Conservation (phyloP, 1,140 invertebrate species). For the Drosophila orena region DNA sequence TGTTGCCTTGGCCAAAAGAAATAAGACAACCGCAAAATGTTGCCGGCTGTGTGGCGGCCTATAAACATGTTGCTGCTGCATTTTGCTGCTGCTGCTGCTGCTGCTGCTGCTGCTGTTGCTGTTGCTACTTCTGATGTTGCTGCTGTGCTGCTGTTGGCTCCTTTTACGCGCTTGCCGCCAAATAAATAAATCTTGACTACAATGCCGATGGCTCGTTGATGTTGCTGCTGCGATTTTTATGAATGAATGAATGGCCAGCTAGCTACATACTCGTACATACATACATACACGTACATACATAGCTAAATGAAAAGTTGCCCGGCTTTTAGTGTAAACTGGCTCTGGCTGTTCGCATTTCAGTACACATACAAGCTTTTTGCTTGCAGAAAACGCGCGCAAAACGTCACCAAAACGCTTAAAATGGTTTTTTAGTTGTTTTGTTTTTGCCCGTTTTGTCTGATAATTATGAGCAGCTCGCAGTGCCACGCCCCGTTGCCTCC, state of each 20-base stretch:
- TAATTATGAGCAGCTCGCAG: slow-evolving; percentile 53
- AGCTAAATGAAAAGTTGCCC: slow-evolving; percentile 54
- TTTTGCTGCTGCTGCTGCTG: slow-evolving; percentile 30
- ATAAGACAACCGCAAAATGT: slow-evolving; percentile 71
- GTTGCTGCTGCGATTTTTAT: slow-evolving; percentile 62
- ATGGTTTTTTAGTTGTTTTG: background rate
- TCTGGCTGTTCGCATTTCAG: slow-evolving; percentile 19
- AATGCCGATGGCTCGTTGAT: slow-evolving; percentile 46
- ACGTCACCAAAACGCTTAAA: slow-evolving; percentile 32
- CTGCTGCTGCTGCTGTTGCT: slow-evolving; percentile 43
- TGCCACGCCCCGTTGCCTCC: slow-evolving; percentile 29
- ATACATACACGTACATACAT: background rate
- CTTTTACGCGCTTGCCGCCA: slow-evolving; percentile 74
- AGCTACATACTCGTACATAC: slow-evolving; percentile 12
- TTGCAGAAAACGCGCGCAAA: slow-evolving; percentile 26
- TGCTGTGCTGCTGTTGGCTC: slow-evolving; percentile 54
- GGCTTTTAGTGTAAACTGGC: slow-evolving; percentile 29
- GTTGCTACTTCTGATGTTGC: slow-evolving; percentile 22
- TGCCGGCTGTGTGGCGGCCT: slow-evolving; percentile 42
- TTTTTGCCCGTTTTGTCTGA: slow-evolving; percentile 28
- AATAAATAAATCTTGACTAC: slow-evolving; percentile 77
- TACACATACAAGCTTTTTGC: slow-evolving; percentile 10
- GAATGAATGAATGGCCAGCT: slow-evolving; percentile 67
- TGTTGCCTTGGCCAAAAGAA: slow-evolving; percentile 69
- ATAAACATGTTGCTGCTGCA: slow-evolving; percentile 48